phyloP scores from a whole-genome alignment of 2,797 vertebrate species.

The Erethizon dorsatum region DNA sequence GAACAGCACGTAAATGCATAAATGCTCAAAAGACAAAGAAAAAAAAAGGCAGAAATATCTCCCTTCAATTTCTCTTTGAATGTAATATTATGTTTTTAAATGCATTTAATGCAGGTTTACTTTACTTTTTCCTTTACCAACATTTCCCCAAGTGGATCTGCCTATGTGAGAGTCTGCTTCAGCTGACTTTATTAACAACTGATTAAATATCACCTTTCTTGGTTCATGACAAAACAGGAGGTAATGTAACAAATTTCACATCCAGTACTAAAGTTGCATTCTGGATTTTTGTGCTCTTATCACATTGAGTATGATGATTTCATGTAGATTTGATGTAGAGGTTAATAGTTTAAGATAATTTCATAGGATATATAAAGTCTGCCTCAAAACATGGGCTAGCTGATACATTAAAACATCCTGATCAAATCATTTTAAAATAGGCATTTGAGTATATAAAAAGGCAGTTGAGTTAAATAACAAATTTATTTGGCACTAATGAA shows the following conservation, averaged over 20 bases:
- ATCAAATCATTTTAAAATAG: constrained; percentile 70
- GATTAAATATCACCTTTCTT: constrained; percentile 3
- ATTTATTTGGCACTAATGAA: constrained; percentile 82
- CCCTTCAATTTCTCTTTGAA: background rate
- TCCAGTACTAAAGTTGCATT: background rate
- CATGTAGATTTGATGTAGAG: constrained; percentile 56
- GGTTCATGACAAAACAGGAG: background rate
- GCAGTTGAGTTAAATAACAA: constrained; percentile 76
- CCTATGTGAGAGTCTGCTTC: background rate
- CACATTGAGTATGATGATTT: constrained; percentile 24
- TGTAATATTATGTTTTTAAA: background rate
- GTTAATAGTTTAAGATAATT: constrained; percentile 58
- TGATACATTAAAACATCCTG: background rate
- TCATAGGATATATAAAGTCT: background rate
- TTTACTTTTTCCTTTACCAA: background rate
- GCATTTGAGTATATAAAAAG: constrained; percentile 69
- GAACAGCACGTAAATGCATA: background rate
- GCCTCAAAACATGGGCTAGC: constrained; percentile 29
- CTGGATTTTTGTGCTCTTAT: constrained; percentile 36
- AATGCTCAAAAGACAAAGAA: background rate
- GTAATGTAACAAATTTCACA: background rate
- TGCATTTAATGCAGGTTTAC: background rate
- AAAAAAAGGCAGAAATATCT: background rate
- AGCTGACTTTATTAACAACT: background rate
- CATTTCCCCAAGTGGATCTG: background rate